Evolutionary conservation across 2,113 vertebrate species (phyloP).

Genomic region (Herpetotheres cachinnans): DNA sequence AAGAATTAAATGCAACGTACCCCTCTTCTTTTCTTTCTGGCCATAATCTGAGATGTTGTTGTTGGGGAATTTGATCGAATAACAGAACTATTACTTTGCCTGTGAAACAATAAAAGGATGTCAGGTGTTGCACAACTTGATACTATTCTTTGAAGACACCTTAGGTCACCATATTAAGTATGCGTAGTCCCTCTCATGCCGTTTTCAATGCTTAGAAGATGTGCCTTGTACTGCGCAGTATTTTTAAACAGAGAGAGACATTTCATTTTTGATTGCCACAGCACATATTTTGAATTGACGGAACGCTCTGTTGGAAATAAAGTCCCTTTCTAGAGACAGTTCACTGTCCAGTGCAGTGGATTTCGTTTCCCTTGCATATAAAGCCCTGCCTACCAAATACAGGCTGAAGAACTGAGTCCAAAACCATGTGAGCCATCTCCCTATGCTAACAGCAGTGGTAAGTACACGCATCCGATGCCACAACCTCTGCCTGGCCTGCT

Average conservation of each 20-base stretch:
- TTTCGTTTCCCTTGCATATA: neutral
- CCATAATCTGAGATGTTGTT: slow-evolving; percentile 89
- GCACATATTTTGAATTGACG: neutral
- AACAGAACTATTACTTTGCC: slow-evolving; percentile 80
- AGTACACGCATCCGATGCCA: neutral
- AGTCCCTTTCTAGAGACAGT: neutral
- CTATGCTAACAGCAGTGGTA: neutral
- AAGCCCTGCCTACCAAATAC: neutral
- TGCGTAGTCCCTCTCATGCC: neutral
- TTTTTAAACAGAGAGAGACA: neutral
- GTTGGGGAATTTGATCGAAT: slow-evolving; percentile 87
- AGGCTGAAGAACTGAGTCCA: neutral
- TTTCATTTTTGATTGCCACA: neutral
- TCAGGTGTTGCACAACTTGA: slow-evolving; percentile 59
- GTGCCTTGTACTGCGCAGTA: neutral
- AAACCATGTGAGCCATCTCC: neutral
- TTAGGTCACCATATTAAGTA: neutral
- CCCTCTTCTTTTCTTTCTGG: slow-evolving; percentile 91
- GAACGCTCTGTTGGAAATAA: neutral
- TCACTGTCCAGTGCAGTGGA: neutral
- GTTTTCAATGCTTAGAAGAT: neutral
- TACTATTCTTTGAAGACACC: neutral
- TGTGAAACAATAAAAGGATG: slow-evolving; percentile 56
- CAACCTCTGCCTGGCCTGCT: neutral
- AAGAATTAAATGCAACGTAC: slow-evolving; percentile 62